Evolutionary conservation across 2,113 vertebrate genomes (phyloP).

Genomic region (Pseudorhombus dupliciocellatus): DNA sequence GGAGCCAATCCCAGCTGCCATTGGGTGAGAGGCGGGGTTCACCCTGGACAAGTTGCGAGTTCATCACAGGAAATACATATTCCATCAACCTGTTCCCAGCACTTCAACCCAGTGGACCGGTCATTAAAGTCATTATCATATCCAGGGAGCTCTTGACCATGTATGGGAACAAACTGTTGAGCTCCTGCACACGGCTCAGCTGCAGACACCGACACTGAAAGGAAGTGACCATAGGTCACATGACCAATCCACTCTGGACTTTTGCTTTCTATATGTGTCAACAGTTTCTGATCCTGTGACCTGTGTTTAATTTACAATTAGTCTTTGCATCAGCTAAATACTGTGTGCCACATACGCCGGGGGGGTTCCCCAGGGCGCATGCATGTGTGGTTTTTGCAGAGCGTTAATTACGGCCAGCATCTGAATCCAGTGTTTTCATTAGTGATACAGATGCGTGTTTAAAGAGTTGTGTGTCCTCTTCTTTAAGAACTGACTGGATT

Average conservation of each 20-base stretch:
- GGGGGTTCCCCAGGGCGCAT: constrained; percentile 15
- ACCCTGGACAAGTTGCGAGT: no score
- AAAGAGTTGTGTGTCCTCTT: neutral
- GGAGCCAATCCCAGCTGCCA: no score
- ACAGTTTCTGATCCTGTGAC: neutral
- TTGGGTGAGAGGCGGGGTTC: no score
- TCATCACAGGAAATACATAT: no score
- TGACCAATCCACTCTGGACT: no score
- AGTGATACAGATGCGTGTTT: neutral
- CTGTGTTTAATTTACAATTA: neutral
- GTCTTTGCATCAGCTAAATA: neutral
- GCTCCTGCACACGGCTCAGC: neutral
- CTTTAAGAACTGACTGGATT: neutral
- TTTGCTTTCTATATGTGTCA: neutral
- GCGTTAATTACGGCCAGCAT: neutral
- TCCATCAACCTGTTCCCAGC: no score
- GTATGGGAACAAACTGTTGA: neutral
- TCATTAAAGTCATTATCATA: no score
- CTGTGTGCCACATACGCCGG: constrained; percentile 2
- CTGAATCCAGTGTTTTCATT: neutral
- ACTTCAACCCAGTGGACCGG: no score
- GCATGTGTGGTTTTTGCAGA: constrained; percentile 1
- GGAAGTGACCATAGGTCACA: no score
- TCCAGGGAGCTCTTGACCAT: no score
- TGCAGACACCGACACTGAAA: neutral